Percentiles rank a stretch among this genome's conserved stretches.
These are phyloP conservation scores for Asarcornis scutulata DNA, from an alignment of 2,113 vertebrate genomes.

Conservation along the genomic window DNA sequence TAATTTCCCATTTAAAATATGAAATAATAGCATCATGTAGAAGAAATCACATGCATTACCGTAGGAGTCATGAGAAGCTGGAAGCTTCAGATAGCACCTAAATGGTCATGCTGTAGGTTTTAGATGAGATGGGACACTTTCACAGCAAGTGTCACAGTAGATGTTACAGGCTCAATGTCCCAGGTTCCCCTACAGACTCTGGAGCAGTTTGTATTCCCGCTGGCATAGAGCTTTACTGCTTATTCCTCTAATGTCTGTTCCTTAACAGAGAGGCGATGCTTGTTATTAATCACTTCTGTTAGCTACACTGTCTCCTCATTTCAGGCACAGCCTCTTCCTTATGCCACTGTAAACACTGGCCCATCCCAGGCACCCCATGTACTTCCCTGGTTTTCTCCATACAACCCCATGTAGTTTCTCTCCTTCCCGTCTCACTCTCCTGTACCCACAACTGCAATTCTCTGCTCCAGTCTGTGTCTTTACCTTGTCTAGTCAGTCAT, in stretches of 20 bases:
- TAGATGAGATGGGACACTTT: background rate
- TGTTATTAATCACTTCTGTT: background rate
- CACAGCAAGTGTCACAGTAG: background rate
- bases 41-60: background rate
- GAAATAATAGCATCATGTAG: background rate
- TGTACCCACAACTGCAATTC: background rate
- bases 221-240: background rate
- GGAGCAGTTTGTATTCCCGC: background rate
- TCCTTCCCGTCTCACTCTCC: background rate
- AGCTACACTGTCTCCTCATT: background rate
- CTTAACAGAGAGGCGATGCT: background rate
- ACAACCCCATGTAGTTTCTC: background rate
- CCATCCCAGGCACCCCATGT: rapidly evolving
- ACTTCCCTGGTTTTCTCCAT: background rate
- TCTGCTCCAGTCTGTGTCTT: background rate
- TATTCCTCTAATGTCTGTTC: background rate
- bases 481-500: background rate
- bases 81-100: background rate
- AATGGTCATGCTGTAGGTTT: background rate
- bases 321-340: background rate
- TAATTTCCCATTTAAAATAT: background rate
- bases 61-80: background rate
- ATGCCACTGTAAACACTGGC: background rate
- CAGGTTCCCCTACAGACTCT: background rate
- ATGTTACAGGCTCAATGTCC: background rate